Percentiles rank a stretch among this genome's conserved stretches.
Conservation (phyloP, 2,888 invertebrate species). For the Ecliptopera silaceata region DNA sequence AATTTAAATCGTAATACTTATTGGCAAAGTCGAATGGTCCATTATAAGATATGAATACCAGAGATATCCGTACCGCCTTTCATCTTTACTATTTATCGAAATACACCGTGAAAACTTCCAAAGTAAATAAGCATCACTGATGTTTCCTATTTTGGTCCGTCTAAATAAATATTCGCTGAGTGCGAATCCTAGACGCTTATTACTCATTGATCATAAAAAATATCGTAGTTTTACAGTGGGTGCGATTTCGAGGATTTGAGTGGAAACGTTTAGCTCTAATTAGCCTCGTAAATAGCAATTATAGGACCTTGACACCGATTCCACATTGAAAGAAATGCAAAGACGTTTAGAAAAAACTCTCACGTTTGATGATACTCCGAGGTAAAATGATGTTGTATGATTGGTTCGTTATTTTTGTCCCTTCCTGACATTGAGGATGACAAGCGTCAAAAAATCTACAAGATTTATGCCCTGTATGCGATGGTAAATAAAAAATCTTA, state of each 20-base stretch:
- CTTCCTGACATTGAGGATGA: conserved; percentile 41
- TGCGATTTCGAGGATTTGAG: conserved; percentile 30
- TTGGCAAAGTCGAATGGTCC: too few species aligned
- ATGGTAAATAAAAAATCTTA: not conserved
- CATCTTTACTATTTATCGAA: conserved; percentile 30
- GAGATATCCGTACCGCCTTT: conserved; percentile 25
- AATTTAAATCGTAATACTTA: too few species aligned
- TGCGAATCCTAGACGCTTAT: conserved; percentile 36
- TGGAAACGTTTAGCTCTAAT: conserved; percentile 36
- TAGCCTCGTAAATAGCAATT: conserved; percentile 39
- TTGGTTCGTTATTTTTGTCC: conserved; percentile 53
- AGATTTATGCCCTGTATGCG: too few species aligned
- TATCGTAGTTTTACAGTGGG: conserved; percentile 29
- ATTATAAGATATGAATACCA: not conserved
- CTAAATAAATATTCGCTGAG: conserved; percentile 9
- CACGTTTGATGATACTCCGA: conserved; percentile 54
- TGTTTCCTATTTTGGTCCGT: conserved; percentile 43
- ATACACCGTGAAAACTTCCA: conserved; percentile 39
- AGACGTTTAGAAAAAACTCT: conserved; percentile 54
- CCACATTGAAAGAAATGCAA: conserved; percentile 47
- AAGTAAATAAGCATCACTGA: conserved; percentile 45
- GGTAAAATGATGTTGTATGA: conserved; percentile 57
- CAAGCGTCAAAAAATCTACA: conserved; percentile 32
- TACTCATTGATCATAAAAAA: conserved; percentile 27
- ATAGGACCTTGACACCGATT: conserved; percentile 64